Percentiles rank a stretch among this genome's conserved stretches.
phyloP scores from a whole-genome alignment of 2,888 invertebrate genomes.

The Osmoderma eremita region DNA sequence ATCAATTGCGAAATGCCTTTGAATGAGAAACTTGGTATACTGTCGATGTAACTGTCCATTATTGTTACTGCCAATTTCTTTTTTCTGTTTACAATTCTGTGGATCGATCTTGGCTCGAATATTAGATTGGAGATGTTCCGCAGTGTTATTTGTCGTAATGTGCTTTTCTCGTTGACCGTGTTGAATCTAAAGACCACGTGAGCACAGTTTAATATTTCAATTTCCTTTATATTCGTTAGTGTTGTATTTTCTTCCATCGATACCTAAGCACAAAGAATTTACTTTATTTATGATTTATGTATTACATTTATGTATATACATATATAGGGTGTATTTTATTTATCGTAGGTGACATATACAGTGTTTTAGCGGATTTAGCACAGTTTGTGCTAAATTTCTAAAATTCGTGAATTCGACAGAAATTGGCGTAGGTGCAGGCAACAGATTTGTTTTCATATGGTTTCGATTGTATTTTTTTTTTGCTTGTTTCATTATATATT shows the following conservation, averaged over 20 bases:
- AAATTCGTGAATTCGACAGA: no score
- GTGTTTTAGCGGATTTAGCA: no score
- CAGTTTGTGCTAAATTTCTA: no score
- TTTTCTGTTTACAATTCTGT: neutral
- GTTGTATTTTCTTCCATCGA: neutral
- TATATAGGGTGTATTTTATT: no score
- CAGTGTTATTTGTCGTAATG: neutral
- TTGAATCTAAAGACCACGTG: neutral
- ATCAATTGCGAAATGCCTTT: neutral
- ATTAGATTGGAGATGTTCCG: neutral
- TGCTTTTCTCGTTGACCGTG: neutral
- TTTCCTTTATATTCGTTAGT: neutral
- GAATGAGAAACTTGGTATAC: constrained; percentile 15
- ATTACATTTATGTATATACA: no score
- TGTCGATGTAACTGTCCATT: constrained; percentile 1
- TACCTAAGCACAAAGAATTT: no score
- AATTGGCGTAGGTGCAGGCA: no score
- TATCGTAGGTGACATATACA: no score
- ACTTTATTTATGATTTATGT: no score
- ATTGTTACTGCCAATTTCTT: neutral
- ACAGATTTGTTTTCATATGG: no score
- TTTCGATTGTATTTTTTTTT: no score
- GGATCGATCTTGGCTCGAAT: constrained; percentile 10
- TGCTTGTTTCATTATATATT: no score
- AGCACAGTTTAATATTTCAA: neutral